Percentiles rank a stretch among this genome's conserved stretches.
Conservation (phyloP, 2,888 invertebrate genomes). For the Drosophila pseudotakahashii region DNA sequence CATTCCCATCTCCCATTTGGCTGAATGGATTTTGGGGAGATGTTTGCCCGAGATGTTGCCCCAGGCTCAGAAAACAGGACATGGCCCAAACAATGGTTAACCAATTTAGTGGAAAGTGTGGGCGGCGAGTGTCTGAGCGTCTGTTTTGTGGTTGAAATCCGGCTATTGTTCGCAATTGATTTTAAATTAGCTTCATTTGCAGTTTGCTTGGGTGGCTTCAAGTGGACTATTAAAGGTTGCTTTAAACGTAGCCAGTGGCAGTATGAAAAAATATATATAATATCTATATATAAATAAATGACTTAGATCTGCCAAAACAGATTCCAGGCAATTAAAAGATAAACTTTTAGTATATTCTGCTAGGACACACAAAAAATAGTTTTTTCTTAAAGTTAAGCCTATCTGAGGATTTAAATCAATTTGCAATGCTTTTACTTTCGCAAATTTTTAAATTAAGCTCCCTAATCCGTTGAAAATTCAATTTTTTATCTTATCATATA, state of each 20-base stretch:
- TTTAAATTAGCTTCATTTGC: conserved; percentile 59
- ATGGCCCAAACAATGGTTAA: conserved; percentile 46
- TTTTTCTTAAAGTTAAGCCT: background rate
- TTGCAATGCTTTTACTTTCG: background rate
- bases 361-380: no score
- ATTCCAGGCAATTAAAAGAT: no score
- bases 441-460: no score
- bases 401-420: background rate
- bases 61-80: conserved; percentile 24
- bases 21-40: conserved; percentile 14
- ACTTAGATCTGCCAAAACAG: no score
- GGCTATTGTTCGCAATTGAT: conserved; percentile 60
- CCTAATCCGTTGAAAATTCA: conserved; percentile 5
- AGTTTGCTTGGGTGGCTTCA: background rate
- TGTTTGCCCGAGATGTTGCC: conserved; percentile 33
- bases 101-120: conserved; percentile 57
- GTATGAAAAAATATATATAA: background rate
- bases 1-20: conserved; percentile 12
- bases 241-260: conserved; percentile 1
- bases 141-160: conserved; percentile 40
- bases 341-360: no score
- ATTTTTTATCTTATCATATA: conserved; percentile 58
- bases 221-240: conserved; percentile 9
- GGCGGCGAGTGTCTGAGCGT: conserved; percentile 38
- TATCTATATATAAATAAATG: no score